A percentile compares a stretch with the other conserved stretches of the same genome.
Conservation (phyloP, 2,113 vertebrate species). For the Actenoides lindsayi region DNA sequence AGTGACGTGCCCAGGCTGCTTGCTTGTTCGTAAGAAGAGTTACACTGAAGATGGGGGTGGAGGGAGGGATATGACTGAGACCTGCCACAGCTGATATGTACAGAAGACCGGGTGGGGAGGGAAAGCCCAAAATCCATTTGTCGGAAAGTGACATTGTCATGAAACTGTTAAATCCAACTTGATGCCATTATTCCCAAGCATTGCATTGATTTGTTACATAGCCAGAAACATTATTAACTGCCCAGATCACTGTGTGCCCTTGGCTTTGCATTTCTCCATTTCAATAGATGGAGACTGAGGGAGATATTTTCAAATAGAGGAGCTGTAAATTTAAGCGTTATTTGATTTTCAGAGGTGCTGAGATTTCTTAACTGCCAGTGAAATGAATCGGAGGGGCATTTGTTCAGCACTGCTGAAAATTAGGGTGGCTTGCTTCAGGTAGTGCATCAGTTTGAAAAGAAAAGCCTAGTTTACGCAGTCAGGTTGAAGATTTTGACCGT, state of each 20-base stretch:
- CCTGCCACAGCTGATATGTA: not conserved
- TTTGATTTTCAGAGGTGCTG: constrained; percentile 24
- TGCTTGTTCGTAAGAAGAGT: not conserved
- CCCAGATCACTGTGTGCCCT: not conserved
- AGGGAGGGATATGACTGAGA: not conserved
- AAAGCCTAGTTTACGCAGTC: not conserved
- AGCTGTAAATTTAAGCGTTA: not conserved
- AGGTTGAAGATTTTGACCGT: not conserved
- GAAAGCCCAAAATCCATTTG: not conserved
- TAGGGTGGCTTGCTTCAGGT: not conserved
- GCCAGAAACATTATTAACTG: constrained; percentile 21
- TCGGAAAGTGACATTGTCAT: not conserved
- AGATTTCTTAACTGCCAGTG: not conserved
- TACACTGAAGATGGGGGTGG: not conserved
- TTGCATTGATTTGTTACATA: not conserved
- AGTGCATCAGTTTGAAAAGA: not conserved
- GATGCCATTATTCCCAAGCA: not conserved
- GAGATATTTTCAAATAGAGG: not conserved
- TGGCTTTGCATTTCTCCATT: not conserved
- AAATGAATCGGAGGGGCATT: not conserved
- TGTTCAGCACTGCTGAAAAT: not conserved
- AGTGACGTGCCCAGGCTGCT: not conserved
- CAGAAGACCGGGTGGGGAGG: not conserved
- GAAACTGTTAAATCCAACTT: not conserved
- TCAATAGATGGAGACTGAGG: not conserved